Conservation (phyloP, 1,140 invertebrate genomes). For the Drosophila auraria region DNA sequence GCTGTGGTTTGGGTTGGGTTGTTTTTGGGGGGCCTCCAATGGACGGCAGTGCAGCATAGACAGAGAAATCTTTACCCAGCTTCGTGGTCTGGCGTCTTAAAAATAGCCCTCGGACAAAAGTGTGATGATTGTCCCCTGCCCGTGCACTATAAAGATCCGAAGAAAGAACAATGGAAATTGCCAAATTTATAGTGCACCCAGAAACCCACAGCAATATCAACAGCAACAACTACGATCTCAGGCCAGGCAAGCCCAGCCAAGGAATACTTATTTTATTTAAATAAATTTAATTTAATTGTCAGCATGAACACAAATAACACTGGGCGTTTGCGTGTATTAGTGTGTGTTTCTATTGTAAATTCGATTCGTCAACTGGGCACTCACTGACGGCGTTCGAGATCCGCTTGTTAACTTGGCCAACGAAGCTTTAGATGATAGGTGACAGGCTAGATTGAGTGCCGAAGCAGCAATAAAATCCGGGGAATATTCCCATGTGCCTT, state of each 20-base stretch:
- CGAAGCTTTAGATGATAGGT: constrained; percentile 6
- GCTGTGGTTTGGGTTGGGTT: constrained; percentile 27
- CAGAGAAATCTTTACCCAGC: constrained; percentile 52
- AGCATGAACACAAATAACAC: constrained; percentile 52
- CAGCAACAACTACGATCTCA: constrained; percentile 38
- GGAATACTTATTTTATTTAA: constrained; percentile 81
- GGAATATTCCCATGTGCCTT: constrained; percentile 13
- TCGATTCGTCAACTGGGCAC: constrained; percentile 67
- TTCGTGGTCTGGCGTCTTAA: constrained; percentile 55
- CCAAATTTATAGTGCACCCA: constrained; percentile 77
- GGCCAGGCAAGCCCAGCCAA: constrained; percentile 68
- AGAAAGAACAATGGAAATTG: constrained; percentile 74
- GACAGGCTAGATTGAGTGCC: background rate
- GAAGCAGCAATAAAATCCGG: constrained; percentile 1
- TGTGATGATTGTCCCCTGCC: constrained; percentile 43
- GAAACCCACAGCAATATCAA: constrained; percentile 64
- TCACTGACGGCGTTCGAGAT: constrained; percentile 3
- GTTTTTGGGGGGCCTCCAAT: constrained; percentile 72
- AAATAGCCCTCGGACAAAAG: constrained; percentile 85
- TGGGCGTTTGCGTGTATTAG: constrained; percentile 29
- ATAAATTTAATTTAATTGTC: constrained; percentile 84
- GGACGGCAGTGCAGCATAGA: constrained; percentile 69
- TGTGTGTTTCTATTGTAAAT: constrained; percentile 67
- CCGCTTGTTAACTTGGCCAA: constrained; percentile 28
- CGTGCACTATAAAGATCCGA: constrained; percentile 47